Conservation (phyloP, 2,888 invertebrate genomes). For the Andrena chrysosceles region DNA sequence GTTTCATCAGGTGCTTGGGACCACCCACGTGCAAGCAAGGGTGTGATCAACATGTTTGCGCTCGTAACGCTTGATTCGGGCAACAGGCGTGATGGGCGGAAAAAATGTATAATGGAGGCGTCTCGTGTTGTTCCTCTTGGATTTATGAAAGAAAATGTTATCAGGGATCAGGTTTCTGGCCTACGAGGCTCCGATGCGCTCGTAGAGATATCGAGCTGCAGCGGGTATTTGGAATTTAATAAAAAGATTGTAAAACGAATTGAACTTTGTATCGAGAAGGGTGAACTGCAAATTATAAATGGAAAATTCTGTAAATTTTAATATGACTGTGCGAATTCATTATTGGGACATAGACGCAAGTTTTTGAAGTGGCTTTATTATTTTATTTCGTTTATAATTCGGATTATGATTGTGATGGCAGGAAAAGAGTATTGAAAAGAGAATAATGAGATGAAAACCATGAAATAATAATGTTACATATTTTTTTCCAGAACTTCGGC, state of each 20-base stretch:
- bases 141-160: conserved; percentile 10
- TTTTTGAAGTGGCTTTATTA: too few species aligned
- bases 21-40: conserved; percentile 53
- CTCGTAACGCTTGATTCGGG: conserved; percentile 25
- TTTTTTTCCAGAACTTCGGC: too few species aligned
- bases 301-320: too few species aligned
- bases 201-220: neutral
- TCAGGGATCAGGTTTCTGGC: neutral
- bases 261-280: neutral
- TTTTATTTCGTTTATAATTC: too few species aligned
- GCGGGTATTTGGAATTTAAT: conserved; percentile 1
- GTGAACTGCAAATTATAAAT: too few species aligned
- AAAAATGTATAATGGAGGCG: conserved; percentile 23
- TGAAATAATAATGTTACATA: too few species aligned
- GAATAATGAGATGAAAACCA: too few species aligned
- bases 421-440: too few species aligned
- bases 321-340: too few species aligned
- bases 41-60: conserved; percentile 41
- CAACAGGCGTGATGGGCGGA: conserved; percentile 16
- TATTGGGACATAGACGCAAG: too few species aligned
- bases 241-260: neutral
- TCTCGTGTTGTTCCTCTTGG: neutral
- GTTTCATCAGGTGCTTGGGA: conserved; percentile 55
- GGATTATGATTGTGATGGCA: too few species aligned
- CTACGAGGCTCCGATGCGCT: neutral